Percentiles rank a stretch among this genome's conserved stretches.
Conservation (phyloP, 2,888 invertebrate species). For the Athetis lepigone region DNA sequence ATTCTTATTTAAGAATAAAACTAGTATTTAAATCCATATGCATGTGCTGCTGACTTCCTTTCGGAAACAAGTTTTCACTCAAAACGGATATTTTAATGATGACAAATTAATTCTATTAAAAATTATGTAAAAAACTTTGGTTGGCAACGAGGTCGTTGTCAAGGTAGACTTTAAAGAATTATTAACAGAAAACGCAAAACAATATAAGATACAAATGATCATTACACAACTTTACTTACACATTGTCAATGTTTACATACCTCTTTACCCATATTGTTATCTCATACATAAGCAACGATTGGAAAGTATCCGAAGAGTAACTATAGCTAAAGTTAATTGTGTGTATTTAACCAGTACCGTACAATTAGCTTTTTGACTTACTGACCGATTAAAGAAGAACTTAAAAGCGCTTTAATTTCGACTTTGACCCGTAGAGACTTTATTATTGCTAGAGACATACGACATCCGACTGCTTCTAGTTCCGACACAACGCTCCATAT, state of each 20-base stretch:
- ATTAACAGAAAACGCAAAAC: neutral
- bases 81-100: conserved; percentile 28
- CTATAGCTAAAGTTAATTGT: too few relatives aligned
- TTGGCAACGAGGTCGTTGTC: conserved; percentile 4
- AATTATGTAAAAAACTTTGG: conserved; percentile 19
- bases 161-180: conserved; percentile 21
- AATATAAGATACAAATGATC: too few relatives aligned
- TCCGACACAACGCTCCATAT: neutral
- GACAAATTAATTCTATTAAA: conserved; percentile 1
- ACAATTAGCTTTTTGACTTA: too few relatives aligned
- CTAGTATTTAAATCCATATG: conserved; percentile 16
- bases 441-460: neutral
- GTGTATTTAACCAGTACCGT: too few relatives aligned
- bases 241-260: too few relatives aligned
- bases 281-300: too few relatives aligned
- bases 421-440: neutral
- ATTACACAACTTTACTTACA: too few relatives aligned
- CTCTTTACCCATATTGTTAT: too few relatives aligned
- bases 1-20: conserved; percentile 14
- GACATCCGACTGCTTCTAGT: neutral
- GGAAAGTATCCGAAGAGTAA: too few relatives aligned
- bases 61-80: conserved; percentile 28
- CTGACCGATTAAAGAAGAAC: too few relatives aligned
- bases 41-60: conserved; percentile 41
- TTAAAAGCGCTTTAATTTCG: too few relatives aligned